Evolutionary conservation across 2,888 invertebrate species (phyloP).

Genomic region (Trissonchulus latispiculum): DNA sequence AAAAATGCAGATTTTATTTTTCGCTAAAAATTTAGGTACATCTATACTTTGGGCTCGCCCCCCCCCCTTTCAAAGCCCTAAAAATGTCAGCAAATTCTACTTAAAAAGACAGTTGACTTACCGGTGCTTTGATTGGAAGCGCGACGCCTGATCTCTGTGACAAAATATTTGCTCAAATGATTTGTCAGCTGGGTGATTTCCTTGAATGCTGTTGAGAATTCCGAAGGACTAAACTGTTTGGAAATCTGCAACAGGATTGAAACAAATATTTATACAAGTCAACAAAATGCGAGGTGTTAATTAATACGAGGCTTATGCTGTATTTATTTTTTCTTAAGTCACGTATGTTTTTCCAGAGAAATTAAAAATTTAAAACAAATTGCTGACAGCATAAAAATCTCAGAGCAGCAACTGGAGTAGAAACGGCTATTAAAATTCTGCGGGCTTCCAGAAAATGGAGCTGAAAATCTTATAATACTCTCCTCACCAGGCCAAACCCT

Average conservation of each 20-base stretch:
- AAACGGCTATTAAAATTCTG: too few relatives aligned
- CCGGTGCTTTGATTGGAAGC: constrained; percentile 75
- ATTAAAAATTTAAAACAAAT: too few relatives aligned
- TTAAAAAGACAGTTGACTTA: constrained; percentile 25
- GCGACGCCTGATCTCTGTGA: constrained; percentile 82
- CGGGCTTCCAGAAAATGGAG: too few relatives aligned
- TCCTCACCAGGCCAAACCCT: too few relatives aligned
- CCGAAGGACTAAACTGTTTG: constrained; percentile 46
- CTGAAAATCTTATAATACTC: too few relatives aligned
- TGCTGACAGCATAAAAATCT: too few relatives aligned
- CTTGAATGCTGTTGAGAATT: constrained; percentile 94
- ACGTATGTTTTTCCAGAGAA: too few relatives aligned
- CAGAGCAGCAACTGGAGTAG: too few relatives aligned
- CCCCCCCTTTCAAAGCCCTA: not conserved
- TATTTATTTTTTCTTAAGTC: too few relatives aligned
- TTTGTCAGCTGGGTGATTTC: constrained; percentile 87
- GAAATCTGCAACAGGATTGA: constrained; percentile 36
- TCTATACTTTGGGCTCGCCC: too few relatives aligned
- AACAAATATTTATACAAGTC: not conserved
- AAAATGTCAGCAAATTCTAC: constrained; percentile 4
- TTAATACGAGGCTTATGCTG: not conserved
- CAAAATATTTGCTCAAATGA: constrained; percentile 87
- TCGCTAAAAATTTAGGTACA: too few relatives aligned
- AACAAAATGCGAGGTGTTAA: not conserved
- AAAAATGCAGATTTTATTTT: too few relatives aligned